phyloP scores from a whole-genome alignment of 2,113 vertebrate genomes.

The Vanacampus margaritifer region DNA sequence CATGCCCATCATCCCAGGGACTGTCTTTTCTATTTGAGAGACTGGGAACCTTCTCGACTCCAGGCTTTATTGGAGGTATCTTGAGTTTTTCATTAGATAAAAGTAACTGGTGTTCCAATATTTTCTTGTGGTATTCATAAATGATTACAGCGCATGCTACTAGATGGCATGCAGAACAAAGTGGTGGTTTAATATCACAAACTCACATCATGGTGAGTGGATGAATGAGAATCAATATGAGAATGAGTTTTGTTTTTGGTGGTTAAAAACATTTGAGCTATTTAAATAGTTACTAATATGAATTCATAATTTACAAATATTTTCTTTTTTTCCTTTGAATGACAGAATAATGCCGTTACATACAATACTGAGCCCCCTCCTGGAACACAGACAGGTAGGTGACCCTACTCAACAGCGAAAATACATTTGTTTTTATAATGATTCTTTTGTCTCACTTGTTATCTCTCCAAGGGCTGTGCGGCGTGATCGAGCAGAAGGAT shows the following conservation, averaged over 20 bases:
- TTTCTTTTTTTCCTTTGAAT: slow-evolving; percentile 8
- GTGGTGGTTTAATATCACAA: not conserved
- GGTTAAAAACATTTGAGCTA: not conserved
- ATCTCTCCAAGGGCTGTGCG: slow-evolving; percentile 75
- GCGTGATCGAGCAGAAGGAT: slow-evolving; percentile 88
- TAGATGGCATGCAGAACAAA: not conserved
- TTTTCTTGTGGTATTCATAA: not conserved
- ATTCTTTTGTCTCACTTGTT: not conserved
- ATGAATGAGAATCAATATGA: not conserved
- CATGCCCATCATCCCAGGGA: slow-evolving; percentile 89
- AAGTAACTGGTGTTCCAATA: not conserved
- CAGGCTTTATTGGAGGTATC: slow-evolving; percentile 81
- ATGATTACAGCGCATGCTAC: not conserved
- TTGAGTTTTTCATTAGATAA: not conserved
- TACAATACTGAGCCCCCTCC: slow-evolving; percentile 84
- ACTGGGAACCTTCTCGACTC: slow-evolving; percentile 81
- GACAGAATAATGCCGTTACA: slow-evolving; percentile 72
- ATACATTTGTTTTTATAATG: too few relatives aligned
- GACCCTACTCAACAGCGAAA: not conserved
- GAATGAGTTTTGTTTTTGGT: too few relatives aligned
- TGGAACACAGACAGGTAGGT: slow-evolving; percentile 76
- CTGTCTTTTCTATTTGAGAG: slow-evolving; percentile 87
- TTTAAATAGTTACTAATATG: not conserved
- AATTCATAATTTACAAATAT: not conserved
- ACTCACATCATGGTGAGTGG: not conserved